Percentiles rank a stretch among this genome's conserved stretches.
phyloP scores from a whole-genome alignment of 2,113 vertebrate genomes.

The Reinhardtius hippoglossoides region DNA sequence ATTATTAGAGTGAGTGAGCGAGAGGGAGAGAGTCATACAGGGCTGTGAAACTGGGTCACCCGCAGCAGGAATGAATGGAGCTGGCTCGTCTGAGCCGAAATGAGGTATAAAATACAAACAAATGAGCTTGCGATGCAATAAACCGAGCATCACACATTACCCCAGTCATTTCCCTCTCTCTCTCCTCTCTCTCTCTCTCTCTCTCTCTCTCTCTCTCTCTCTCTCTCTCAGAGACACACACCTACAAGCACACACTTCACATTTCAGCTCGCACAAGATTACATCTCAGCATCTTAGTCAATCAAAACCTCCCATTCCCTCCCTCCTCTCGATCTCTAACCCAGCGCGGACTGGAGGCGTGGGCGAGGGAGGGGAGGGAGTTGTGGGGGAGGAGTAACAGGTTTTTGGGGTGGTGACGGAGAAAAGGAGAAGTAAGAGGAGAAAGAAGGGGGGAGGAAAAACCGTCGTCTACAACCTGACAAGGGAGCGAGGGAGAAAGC shows the following conservation, averaged over 20 bases:
- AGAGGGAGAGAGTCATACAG: slow-evolving; percentile 39
- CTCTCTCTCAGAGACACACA: slow-evolving; percentile 16
- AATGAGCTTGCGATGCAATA: slow-evolving; percentile 81
- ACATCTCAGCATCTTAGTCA: slow-evolving; percentile 75
- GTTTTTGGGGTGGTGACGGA: slow-evolving; percentile 31
- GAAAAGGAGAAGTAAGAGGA: slow-evolving; percentile 17
- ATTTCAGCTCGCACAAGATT: slow-evolving; percentile 70
- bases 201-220: background rate
- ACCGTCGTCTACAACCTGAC: slow-evolving; percentile 28
- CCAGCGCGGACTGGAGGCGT: slow-evolving; percentile 3
- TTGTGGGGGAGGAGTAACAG: slow-evolving; percentile 31
- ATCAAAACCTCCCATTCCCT: slow-evolving; percentile 63
- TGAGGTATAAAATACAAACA: slow-evolving; percentile 84
- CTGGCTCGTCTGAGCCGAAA: slow-evolving; percentile 78
- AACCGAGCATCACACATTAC: slow-evolving; percentile 65
- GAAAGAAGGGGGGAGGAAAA: slow-evolving; percentile 7
- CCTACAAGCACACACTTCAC: slow-evolving; percentile 51
- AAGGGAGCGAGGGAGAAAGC: slow-evolving; percentile 7
- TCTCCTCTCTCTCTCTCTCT: background rate
- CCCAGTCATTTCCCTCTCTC: slow-evolving; percentile 36
- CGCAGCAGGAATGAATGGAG: slow-evolving; percentile 69
- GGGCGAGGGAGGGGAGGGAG: slow-evolving; percentile 2
- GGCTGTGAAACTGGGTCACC: slow-evolving; percentile 82
- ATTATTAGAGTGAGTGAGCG: slow-evolving; percentile 59
- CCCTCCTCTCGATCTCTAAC: slow-evolving; percentile 55